Conservation (phyloP, 1,140 invertebrate species). For the Hirudo medicinalis region DNA sequence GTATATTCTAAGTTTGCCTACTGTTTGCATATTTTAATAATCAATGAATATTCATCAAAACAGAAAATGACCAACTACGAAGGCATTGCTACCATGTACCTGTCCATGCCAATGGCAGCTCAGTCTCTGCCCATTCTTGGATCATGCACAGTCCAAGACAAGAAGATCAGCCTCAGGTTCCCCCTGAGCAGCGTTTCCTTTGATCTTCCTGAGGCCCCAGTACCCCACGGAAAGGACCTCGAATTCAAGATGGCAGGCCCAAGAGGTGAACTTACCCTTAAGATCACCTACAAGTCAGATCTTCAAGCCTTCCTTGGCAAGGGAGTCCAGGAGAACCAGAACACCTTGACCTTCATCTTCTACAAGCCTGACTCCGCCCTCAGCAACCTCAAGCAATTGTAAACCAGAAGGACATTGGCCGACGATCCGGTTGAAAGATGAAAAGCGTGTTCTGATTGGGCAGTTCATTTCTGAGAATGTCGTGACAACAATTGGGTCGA, state of each 20-base stretch:
- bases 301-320: slow-evolving; percentile 22
- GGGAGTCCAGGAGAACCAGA: slow-evolving; percentile 20
- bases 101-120: slow-evolving; percentile 23
- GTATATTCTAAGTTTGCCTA: too few species aligned
- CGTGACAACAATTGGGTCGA: too few species aligned
- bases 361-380: slow-evolving; percentile 21
- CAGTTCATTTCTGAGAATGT: too few species aligned
- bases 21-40: too few species aligned
- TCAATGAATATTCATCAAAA: too few species aligned
- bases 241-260: slow-evolving; percentile 25
- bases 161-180: slow-evolving; percentile 23
- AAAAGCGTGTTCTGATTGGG: too few species aligned
- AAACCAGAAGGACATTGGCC: background rate
- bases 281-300: slow-evolving; percentile 24
- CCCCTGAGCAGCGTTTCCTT: slow-evolving; percentile 23
- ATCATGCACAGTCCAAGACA: slow-evolving; percentile 19
- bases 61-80: slow-evolving; percentile 20
- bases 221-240: slow-evolving; percentile 18
- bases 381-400: slow-evolving; percentile 21
- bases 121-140: slow-evolving; percentile 23
- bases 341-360: slow-evolving; percentile 23
- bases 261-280: slow-evolving; percentile 22
- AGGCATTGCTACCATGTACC: slow-evolving; percentile 22
- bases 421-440: too few species aligned
- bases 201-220: slow-evolving; percentile 22